Evolutionary conservation across 2,888 invertebrate genomes (phyloP).

Genomic region (Choreutis nemorana): DNA sequence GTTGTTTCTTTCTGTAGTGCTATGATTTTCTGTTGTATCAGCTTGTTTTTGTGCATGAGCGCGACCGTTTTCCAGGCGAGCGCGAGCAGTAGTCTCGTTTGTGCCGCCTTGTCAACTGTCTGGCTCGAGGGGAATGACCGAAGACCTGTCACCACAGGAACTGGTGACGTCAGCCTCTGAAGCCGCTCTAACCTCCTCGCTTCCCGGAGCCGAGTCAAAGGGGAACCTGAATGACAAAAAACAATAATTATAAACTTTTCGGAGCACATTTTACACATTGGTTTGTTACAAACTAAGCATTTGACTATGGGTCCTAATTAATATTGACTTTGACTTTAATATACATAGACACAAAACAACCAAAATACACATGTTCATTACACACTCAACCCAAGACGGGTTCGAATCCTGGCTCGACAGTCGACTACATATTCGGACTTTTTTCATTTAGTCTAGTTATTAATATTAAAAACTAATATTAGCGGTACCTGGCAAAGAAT

Average conservation of each 20-base stretch:
- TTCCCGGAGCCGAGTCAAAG: slow-evolving; percentile 36
- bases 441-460: no score
- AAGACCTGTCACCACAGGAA: slow-evolving; percentile 6
- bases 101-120: slow-evolving; percentile 28
- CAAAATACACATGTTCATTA: neutral
- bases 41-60: slow-evolving; percentile 68
- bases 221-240: slow-evolving; percentile 37
- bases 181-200: slow-evolving; percentile 32
- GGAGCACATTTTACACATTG: slow-evolving; percentile 1
- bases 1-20: slow-evolving; percentile 69
- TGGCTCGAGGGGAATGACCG: slow-evolving; percentile 10
- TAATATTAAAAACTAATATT: no score
- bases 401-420: slow-evolving; percentile 1
- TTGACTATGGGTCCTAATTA: slow-evolving; percentile 1
- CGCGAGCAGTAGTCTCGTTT: slow-evolving; percentile 63
- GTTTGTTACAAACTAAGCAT: neutral
- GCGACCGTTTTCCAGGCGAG: slow-evolving; percentile 71
- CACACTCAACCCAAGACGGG: neutral
- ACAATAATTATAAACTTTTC: slow-evolving; percentile 5
- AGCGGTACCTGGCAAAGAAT: no score
- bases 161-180: slow-evolving; percentile 25
- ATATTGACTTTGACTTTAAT: neutral
- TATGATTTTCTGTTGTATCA: slow-evolving; percentile 68
- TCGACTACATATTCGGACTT: no score
- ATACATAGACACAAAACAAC: neutral